Conservation (phyloP, 2,113 vertebrate genomes). For the Mesembrinibis cayennensis region DNA sequence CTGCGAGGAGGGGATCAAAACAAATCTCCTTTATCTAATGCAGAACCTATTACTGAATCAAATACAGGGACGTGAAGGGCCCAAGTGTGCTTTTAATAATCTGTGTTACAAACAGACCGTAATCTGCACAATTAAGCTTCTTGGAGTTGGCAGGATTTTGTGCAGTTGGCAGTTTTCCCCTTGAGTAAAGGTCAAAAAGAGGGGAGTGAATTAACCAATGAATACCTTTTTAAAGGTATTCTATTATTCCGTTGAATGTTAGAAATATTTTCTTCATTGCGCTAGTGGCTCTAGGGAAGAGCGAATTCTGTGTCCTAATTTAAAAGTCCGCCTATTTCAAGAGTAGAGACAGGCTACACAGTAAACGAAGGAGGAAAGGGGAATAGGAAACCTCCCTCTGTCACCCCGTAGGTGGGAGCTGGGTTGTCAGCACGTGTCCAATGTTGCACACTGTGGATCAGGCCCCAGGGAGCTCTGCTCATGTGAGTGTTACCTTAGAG, state of each 20-base stretch:
- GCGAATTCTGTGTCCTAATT: not conserved
- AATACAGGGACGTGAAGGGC: not conserved
- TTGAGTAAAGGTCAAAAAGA: constrained; percentile 60
- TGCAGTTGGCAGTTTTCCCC: constrained; percentile 53
- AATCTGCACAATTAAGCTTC: constrained; percentile 69
- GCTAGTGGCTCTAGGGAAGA: not conserved
- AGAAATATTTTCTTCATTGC: not conserved
- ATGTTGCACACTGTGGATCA: not conserved
- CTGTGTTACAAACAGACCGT: constrained; percentile 63
- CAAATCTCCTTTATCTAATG: constrained; percentile 57
- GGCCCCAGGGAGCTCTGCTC: not conserved
- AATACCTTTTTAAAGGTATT: constrained; percentile 10
- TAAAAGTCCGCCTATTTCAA: not conserved
- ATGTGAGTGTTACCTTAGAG: not conserved
- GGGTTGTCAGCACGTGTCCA: rapidly evolving
- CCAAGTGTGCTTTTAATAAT: constrained; percentile 66
- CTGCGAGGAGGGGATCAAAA: constrained; percentile 10
- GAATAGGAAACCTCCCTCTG: not conserved
- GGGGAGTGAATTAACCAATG: not conserved
- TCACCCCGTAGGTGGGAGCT: rapidly evolving
- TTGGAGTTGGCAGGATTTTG: constrained; percentile 59
- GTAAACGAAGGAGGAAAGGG: not conserved
- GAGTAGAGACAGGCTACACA: not conserved
- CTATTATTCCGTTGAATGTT: not conserved
- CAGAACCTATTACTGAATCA: constrained; percentile 47